Evolutionary conservation across 2,113 vertebrate genomes (phyloP).

Genomic region (Sprattus sprattus): DNA sequence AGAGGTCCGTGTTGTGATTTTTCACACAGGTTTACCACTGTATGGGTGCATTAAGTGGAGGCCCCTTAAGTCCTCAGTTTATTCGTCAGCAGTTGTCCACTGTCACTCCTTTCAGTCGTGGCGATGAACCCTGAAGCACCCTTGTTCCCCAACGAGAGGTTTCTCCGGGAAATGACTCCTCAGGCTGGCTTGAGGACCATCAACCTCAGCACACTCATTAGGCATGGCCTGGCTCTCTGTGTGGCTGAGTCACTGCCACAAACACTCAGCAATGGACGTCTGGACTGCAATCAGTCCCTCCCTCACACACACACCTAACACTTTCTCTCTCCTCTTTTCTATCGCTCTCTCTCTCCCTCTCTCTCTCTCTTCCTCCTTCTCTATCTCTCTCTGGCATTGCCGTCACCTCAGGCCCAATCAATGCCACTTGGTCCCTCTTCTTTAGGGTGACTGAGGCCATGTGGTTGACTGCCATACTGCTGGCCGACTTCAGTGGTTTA

Average conservation of each 20-base stretch:
- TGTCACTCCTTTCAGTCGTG: not conserved
- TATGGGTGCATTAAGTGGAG: too few species aligned
- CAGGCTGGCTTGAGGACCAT: not conserved
- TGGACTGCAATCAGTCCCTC: not conserved
- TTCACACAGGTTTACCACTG: too few species aligned
- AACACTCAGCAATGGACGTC: not conserved
- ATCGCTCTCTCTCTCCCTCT: not conserved
- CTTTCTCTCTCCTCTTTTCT: not conserved
- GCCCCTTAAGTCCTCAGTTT: too few species aligned
- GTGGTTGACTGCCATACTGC: not conserved
- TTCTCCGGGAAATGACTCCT: not conserved
- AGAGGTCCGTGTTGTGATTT: too few species aligned
- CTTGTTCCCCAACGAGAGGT: not conserved
- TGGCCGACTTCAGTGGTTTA: too few species aligned
- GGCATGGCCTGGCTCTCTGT: not conserved
- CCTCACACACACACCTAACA: not conserved
- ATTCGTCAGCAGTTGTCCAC: not conserved
- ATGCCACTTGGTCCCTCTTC: not conserved
- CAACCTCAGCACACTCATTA: not conserved
- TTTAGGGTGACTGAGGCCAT: not conserved
- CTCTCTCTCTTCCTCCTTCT: not conserved
- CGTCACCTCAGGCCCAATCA: too few species aligned
- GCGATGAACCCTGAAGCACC: not conserved
- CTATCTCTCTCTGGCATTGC: not conserved
- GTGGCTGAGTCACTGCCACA: not conserved